Percentiles rank a stretch among this genome's conserved stretches.
phyloP scores from a whole-genome alignment of 1,140 invertebrate species.

The Anoplophora glabripennis region DNA sequence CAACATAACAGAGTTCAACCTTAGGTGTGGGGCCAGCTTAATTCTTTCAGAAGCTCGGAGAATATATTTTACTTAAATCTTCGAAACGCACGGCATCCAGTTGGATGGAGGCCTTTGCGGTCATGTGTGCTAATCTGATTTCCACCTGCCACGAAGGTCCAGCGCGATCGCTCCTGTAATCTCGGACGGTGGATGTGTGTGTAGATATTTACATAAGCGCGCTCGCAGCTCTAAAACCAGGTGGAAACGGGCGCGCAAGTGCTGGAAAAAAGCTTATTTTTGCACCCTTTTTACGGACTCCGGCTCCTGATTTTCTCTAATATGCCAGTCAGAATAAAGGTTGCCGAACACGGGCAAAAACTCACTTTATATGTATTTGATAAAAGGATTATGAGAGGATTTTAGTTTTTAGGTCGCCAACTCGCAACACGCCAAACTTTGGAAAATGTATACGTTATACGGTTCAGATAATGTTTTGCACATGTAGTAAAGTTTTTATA shows the following conservation, averaged over 20 bases:
- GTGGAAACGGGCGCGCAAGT: not conserved
- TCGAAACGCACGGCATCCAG: not conserved
- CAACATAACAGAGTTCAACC: too few species aligned
- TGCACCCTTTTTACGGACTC: not conserved
- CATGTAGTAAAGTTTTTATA: too few species aligned
- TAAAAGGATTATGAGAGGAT: constrained; percentile 25
- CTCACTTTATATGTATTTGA: constrained; percentile 28
- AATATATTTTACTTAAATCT: too few species aligned
- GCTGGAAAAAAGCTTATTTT: not conserved
- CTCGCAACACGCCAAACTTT: constrained; percentile 8
- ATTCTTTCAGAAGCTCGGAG: too few species aligned
- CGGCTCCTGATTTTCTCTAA: not conserved
- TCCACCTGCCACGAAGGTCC: not conserved
- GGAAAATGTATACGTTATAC: constrained; percentile 10
- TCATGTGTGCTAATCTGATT: constrained; percentile 4
- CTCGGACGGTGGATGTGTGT: not conserved
- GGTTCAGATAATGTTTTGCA: constrained; percentile 7
- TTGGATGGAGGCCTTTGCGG: not conserved
- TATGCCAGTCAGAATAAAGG: not conserved
- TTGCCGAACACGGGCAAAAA: constrained; percentile 22
- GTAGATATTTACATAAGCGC: constrained; percentile 7
- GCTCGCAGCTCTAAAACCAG: not conserved
- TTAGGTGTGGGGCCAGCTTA: too few species aligned
- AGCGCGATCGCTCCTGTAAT: not conserved
- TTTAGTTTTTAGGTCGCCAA: constrained; percentile 6